Evolutionary conservation across 2,797 vertebrate species (phyloP), one percentile per base, ranked within the genome.

Genomic region (Bucorvus abyssinicus): DNA sequence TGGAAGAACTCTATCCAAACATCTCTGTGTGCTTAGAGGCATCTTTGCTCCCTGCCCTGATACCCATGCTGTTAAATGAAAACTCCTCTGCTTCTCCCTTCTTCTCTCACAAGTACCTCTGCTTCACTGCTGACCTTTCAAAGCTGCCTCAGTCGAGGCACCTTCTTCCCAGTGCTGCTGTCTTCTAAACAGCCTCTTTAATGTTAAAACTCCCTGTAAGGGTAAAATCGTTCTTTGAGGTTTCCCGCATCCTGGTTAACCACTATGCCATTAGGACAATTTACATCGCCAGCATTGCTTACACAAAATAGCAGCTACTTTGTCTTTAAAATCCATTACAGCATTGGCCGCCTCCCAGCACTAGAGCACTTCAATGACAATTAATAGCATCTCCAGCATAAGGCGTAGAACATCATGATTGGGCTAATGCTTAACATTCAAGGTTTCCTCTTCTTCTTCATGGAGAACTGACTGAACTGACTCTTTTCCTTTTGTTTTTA

Each of bases 261-360:
- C 13, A 2, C 38, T 29, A 8, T 30, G 32, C n/a, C 47, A 9
- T 32, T 4, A 18, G 32, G 61, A 38, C 40, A 67, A 19, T 23
- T 77, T 61, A 65, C 53, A 44, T 47, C 4, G 4, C 68, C 53
- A 49, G 32, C 22, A 23, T 34, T 5, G 1, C 44, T 82, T 60
- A 23, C 32, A n/a, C 49, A 40, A 21, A 87, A 30, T 3, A 32
- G 2, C 45, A 73, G 74, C 78, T 60, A 47, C 74, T 76, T 70
- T 79, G 56, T 77, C 82, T 84, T 75, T 42, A n/a, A 40, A 42
- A 68, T 34, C 82, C 60, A 56, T 93, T 56, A 29, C 32, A 34
- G 65, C 42, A 20, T 26, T 74, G 89, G 91, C 89, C 77, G 87
- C 71, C 84, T 10, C 75, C 84, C 78, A 89, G 50, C 8, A 7